Conservation (phyloP, 2,797 vertebrate genomes). For the Rhinichthys osculus region DNA sequence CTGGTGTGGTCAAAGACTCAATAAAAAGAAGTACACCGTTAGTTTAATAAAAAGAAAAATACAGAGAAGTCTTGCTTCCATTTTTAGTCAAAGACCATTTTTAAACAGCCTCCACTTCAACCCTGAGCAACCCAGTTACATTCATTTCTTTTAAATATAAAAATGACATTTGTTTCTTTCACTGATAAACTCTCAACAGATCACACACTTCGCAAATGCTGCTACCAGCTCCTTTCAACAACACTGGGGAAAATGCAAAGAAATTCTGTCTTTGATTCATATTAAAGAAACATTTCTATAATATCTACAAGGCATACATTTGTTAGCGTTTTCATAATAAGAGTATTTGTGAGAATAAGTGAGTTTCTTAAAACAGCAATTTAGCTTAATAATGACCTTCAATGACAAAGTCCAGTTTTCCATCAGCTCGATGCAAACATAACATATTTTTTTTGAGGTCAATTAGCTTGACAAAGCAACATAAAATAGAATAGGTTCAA, state of each 20-base stretch:
- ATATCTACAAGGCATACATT: slow-evolving; percentile 49
- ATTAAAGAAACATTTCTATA: slow-evolving; percentile 42
- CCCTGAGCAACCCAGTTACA: slow-evolving; percentile 94
- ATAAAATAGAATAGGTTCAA: slow-evolving; percentile 77
- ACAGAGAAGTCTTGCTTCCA: slow-evolving; percentile 73
- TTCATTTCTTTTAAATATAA: slow-evolving; percentile 90
- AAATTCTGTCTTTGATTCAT: slow-evolving; percentile 56
- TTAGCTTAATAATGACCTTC: slow-evolving; percentile 63
- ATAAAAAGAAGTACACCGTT: slow-evolving; percentile 78
- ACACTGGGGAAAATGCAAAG: slow-evolving; percentile 58
- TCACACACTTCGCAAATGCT: slow-evolving; percentile 65
- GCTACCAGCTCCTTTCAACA: slow-evolving; percentile 53
- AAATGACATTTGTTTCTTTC: slow-evolving; percentile 80
- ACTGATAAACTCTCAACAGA: slow-evolving; percentile 71
- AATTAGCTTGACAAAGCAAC: slow-evolving; percentile 74
- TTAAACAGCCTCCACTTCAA: slow-evolving; percentile 85
- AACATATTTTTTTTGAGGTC: slow-evolving; percentile 70
- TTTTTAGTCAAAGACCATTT: slow-evolving; percentile 73
- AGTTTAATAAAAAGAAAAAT: slow-evolving; percentile 69
- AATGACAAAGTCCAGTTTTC: slow-evolving; percentile 77
- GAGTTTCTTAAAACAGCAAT: slow-evolving; percentile 46
- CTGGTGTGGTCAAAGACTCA: slow-evolving; percentile 74
- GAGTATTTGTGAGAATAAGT: slow-evolving; percentile 47
- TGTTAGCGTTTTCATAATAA: slow-evolving; percentile 53
- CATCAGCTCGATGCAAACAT: slow-evolving; percentile 81